Conservation (phyloP, 2,113 vertebrate species). For the Onychorhynchus coronatus region DNA sequence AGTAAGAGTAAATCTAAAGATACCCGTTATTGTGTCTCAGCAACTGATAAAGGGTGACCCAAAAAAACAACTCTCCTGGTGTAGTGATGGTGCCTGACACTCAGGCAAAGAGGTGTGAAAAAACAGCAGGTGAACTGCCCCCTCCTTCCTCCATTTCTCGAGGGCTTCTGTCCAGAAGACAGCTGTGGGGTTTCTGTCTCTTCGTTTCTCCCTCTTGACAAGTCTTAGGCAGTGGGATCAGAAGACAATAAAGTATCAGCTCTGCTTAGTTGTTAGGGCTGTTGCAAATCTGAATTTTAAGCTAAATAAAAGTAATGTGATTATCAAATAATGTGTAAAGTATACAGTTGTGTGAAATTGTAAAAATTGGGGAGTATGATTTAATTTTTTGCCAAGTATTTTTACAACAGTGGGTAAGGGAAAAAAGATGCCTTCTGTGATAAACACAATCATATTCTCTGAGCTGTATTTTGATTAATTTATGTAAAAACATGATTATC, state of each 20-base stretch:
- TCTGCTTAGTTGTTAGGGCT: background rate
- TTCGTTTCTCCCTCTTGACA: background rate
- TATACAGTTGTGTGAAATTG: background rate
- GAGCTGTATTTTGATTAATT: background rate
- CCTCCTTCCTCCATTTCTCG: fast-evolving
- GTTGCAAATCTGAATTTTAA: background rate
- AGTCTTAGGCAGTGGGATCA: background rate
- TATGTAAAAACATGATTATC: background rate
- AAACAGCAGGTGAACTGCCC: background rate
- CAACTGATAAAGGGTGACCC: background rate
- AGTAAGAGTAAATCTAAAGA: background rate
- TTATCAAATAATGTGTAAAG: background rate
- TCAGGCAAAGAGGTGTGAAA: background rate
- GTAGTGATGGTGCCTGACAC: background rate
- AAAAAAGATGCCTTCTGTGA: background rate
- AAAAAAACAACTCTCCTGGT: background rate
- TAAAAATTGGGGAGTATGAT: background rate
- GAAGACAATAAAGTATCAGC: background rate
- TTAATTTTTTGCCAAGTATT: background rate
- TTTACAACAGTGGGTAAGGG: background rate
- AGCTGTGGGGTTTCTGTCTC: background rate
- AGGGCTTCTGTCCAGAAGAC: background rate
- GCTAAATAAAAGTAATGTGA: background rate
- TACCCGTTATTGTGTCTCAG: background rate
- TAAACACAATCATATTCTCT: background rate